Conservation (phyloP, 1,140 invertebrate species). For the Artemia franciscana region DNA sequence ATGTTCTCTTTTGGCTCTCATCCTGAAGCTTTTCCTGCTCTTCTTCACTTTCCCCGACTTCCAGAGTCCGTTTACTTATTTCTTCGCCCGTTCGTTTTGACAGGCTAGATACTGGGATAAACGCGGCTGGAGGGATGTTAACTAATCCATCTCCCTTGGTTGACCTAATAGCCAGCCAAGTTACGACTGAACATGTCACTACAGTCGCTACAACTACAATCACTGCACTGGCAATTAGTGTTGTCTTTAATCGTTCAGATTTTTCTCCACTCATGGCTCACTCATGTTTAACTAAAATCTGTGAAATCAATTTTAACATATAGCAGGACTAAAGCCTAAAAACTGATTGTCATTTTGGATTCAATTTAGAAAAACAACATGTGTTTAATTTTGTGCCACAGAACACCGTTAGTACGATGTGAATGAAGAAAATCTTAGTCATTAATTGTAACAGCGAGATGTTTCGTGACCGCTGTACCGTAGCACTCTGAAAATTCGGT, state of each 20-base stretch:
- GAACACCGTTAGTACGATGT: too few relatives aligned
- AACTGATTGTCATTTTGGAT: too few relatives aligned
- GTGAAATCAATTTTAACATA: too few relatives aligned
- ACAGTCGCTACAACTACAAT: background rate
- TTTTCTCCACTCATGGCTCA: background rate
- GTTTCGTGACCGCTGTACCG: too few relatives aligned
- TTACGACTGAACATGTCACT: background rate
- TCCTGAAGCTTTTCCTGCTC: background rate
- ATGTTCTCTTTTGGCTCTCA: background rate
- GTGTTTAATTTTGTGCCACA: too few relatives aligned
- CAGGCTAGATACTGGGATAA: background rate
- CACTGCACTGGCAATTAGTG: background rate
- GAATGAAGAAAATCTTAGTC: too few relatives aligned
- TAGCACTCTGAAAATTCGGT: too few relatives aligned
- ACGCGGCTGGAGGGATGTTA: background rate
- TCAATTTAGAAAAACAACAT: too few relatives aligned
- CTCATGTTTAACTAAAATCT: too few relatives aligned
- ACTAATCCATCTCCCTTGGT: background rate
- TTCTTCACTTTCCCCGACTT: background rate
- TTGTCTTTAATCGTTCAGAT: background rate
- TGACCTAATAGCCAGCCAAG: background rate
- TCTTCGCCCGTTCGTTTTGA: background rate
- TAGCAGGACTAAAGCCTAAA: too few relatives aligned
- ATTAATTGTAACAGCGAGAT: too few relatives aligned
- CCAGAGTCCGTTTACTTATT: background rate